Evolutionary conservation across 2,797 vertebrate genomes (phyloP), one percentile per base, ranked within the genome.

Genomic region (Naso thynnoides): DNA sequence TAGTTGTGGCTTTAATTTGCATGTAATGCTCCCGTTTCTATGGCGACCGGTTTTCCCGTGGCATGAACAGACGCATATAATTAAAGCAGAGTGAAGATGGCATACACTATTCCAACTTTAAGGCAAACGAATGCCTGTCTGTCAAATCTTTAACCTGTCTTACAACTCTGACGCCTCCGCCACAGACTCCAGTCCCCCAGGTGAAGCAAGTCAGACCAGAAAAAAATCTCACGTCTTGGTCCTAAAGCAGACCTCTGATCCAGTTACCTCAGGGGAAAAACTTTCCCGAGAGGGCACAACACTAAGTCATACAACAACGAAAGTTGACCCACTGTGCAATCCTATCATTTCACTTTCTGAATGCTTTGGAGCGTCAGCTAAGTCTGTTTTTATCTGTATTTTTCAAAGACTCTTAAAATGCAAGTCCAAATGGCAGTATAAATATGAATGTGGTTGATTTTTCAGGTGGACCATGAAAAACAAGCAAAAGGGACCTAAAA

Each of bases 391-490:
- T n/a, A n/a, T n/a, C n/a, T n/a, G n/a, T n/a, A n/a, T n/a, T n/a
- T 0, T 33, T 24, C 23, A 26, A 6, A 64, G 3, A 47, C 0
- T 7, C 27, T 14, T 4, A 29, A 24, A n/a, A 62, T 10, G 21
- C 5, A 15, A 36, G 6, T 33, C 5, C 3, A 59, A 29, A 16
- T 54, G 2, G 15, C 36, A 15, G 0, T 5, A 8, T 5, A 10
- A 21, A 18, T 16, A 18, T 59, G 2, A 50, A 14, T 58, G 2
- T 50, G 10, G 5, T 19, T 38, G 3, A 23, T 75, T 2, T 76
- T 70, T 41, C 61, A 89, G 87, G 86, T 63, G n/a, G 54, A 76
- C 14, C 23, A 49, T 42, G 6, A 27, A 85, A 83, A 85, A 59
- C 27, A 48, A 79, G 64, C 33, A 31, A 87, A 69, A 76, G 31